phyloP scores from a whole-genome alignment of 2,888 invertebrate genomes.

The Tenthredo scrophulariae region DNA sequence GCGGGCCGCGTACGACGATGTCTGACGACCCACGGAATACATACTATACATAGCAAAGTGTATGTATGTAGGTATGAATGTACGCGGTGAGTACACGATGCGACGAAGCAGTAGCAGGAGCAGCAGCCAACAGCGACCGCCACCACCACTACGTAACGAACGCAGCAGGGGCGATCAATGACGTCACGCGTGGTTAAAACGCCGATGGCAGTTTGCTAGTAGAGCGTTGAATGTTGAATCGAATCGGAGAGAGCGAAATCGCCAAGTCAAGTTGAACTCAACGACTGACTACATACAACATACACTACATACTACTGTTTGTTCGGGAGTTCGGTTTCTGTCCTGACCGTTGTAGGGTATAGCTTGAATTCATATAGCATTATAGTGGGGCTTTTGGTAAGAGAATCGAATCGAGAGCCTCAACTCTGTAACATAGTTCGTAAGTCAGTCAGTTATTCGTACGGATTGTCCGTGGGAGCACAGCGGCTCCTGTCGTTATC shows the following conservation, averaged over 20 bases:
- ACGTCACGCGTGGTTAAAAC: slow-evolving; percentile 66
- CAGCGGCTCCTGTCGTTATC: slow-evolving; percentile 5
- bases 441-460: slow-evolving; percentile 20
- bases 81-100: slow-evolving; percentile 1
- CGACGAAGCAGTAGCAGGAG: neutral
- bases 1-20: slow-evolving; percentile 43
- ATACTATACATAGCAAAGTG: neutral
- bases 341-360: neutral
- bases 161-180: slow-evolving; percentile 67
- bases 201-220: slow-evolving; percentile 57
- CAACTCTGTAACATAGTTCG: neutral
- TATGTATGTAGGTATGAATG: neutral
- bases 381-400: slow-evolving; percentile 25
- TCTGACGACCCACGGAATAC: slow-evolving; percentile 11
- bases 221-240: slow-evolving; percentile 17
- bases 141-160: slow-evolving; percentile 27
- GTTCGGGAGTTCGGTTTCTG: neutral
- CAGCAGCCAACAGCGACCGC: neutral
- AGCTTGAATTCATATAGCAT: neutral
- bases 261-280: slow-evolving; percentile 30
- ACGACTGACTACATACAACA: neutral
- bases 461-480: slow-evolving; percentile 38
- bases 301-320: neutral
- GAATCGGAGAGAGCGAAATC: slow-evolving; percentile 42
- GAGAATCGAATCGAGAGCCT: slow-evolving; percentile 34